Base-by-base conservation (phyloP, 2,113 vertebrate species). In the Meleagris gallopavo region DNA sequence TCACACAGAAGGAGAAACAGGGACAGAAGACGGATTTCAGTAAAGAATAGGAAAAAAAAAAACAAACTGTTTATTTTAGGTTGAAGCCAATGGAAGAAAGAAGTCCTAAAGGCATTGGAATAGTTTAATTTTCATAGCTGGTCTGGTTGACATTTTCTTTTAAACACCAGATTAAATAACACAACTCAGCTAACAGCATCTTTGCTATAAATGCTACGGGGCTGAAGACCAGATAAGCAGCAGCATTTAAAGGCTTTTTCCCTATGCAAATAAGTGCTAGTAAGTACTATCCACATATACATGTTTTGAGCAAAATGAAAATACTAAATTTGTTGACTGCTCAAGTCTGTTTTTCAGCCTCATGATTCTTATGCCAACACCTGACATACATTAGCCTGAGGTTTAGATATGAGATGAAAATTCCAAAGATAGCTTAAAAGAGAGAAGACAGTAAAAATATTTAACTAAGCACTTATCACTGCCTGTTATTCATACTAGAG, bases 121-220 rank as follows among this genome's bases (percentile, higher is more conserved):
- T 29, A 85, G 78, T 92, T 93, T 90, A 86, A 94, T 95, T 96
- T 96, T 94, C 90, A 92, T 93, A 89, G 86, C 76, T 82, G 78
- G 83, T 89, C 78, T 94, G 83, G 93, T 65, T 95, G 88, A 94
- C 89, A 96, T 96, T 97, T 95, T 88, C 81, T 94, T 96, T 93
- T 88, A 89, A 96, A 93, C 75, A 87, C 58, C 86, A 87, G 92
- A 93, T 92, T 96, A 94, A 96, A 94, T 74, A 96, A 76, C 89
- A 88, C 86, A 89, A 79, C 76, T 71, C 81, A 38, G 75, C 93
- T 96, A 91, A 90, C 75, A 95, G 93, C 76, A 91, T 84, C 93
- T 90, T 80, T 78, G 77, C 93, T 81, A 72, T 62, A 83, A 94
- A 86, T 88, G 81, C 86, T 96, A 77, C 27, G 1, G 83, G 95